Base-by-base conservation (phyloP, 2,797 vertebrate species). In the Trematomus bernacchii region DNA sequence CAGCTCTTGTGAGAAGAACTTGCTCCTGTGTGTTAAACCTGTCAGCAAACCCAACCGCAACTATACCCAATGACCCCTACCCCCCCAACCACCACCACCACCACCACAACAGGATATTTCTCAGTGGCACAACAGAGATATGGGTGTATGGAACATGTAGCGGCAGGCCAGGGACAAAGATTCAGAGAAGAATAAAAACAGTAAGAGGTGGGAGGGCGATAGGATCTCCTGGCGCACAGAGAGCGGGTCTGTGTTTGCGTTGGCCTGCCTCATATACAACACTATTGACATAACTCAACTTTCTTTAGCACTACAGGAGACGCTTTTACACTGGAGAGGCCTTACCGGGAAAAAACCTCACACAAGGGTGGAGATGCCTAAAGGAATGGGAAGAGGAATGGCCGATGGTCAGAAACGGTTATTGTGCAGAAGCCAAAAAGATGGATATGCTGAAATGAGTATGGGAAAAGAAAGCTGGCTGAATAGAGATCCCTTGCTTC, bases 71-170 rank as follows among this genome's bases (percentile, higher is more conserved):
- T 9, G 33, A 37, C 33, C 33, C 33, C 33, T 7, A 15, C 16
- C 0, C 51, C 19, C 78, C 15, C n/a, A 59, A 54, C 69, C 43
- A 7, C 46, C 30, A 23, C 37, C 59, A 40, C 65, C 57, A 47
- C 43, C 73, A 62, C 57, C 77, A 90, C 85, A 91, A 93, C 92
- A 94, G 93, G 93, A 93, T 92, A 89, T 84, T 85, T 89, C 83
- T 84, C 87, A 87, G 89, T 83, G 83, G 83, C 87, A 88, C 74
- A 83, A 76, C 91, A 79, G 78, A 73, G 88, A 70, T 81, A 74
- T 21, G 42, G 86, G 81, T 71, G 74, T 44, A 78, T 21, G 73
- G 83, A 90, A 93, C 93, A 76, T 93, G 95, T 89, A 79, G 84
- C 63, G 89, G 83, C 95, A 95, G 74, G 93, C 85, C 85, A 13